A percentile compares a stretch with the other conserved stretches of the same genome.
Conservation (phyloP, 2,797 vertebrate genomes). For the Coccyzus lansbergi region DNA sequence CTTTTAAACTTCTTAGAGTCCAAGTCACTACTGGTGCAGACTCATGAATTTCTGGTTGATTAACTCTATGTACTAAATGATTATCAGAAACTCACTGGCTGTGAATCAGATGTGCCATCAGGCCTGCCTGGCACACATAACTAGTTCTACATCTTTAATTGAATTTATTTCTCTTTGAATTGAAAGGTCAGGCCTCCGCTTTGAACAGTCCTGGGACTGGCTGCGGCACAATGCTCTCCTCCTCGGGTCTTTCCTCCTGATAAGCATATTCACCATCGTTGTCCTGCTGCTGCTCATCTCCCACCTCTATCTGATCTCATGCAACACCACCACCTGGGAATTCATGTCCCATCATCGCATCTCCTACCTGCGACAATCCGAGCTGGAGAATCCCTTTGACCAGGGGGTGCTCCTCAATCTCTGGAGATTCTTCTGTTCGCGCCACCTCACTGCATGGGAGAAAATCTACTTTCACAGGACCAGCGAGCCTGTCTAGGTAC, state of each 20-base stretch:
- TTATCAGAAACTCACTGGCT: background rate
- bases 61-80: background rate
- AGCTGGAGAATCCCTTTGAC: slow-evolving; percentile 90
- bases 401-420: slow-evolving; percentile 87
- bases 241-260: slow-evolving; percentile 79
- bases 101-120: background rate
- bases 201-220: slow-evolving; percentile 84
- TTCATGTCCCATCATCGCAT: slow-evolving; percentile 94
- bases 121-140: background rate
- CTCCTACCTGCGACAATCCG: slow-evolving; percentile 90
- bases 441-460: slow-evolving; percentile 87
- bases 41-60: background rate
- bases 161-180: slow-evolving; percentile 16
- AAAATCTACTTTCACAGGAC: slow-evolving; percentile 85
- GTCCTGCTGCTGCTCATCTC: slow-evolving; percentile 87
- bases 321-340: slow-evolving; percentile 96
- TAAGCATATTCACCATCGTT: slow-evolving; percentile 78
- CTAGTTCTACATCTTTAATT: background rate
- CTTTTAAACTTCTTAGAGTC: background rate
- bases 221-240: slow-evolving; percentile 83
- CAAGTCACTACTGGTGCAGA: background rate
- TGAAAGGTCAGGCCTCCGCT: slow-evolving; percentile 88
- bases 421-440: slow-evolving; percentile 91
- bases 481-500: slow-evolving; percentile 76
- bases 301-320: slow-evolving; percentile 91